Evolutionary conservation across 2,113 vertebrate species (phyloP).

Genomic region (Sapajus apella): DNA sequence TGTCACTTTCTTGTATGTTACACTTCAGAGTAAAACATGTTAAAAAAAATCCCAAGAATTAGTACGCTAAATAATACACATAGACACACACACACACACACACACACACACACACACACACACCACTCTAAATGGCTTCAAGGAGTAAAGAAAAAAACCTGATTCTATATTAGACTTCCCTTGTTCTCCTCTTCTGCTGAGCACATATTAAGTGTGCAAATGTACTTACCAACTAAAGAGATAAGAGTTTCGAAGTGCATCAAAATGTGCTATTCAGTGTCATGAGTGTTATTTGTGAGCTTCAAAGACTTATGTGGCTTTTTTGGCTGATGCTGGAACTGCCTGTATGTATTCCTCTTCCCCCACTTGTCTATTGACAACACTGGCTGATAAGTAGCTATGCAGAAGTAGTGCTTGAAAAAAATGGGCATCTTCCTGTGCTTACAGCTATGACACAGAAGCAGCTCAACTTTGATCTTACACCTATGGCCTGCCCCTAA

Average conservation of each 20-base stretch:
- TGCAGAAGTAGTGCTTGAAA: neutral
- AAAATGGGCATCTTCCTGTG: neutral
- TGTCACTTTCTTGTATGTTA: conserved; percentile 8
- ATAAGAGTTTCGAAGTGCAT: neutral
- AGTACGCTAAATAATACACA: neutral
- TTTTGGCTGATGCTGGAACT: neutral
- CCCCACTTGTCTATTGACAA: neutral
- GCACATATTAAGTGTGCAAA: neutral
- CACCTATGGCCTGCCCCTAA: neutral
- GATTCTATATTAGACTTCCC: neutral
- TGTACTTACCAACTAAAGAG: conserved; percentile 3
- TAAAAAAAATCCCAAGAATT: neutral
- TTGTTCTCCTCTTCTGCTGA: conserved; percentile 8
- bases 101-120: neutral
- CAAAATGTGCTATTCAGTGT: neutral
- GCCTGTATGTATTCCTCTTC: neutral
- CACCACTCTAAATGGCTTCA: neutral
- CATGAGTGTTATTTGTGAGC: neutral
- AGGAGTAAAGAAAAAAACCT: neutral
- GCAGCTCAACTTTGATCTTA: neutral
- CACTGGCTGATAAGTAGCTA: neutral
- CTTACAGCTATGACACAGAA: neutral
- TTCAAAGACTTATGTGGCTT: neutral
- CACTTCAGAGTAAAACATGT: neutral
- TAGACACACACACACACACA: neutral